These are phyloP conservation scores for Cenopis cana DNA, from an alignment of 2,888 invertebrate genomes.

Conservation along the genomic window DNA sequence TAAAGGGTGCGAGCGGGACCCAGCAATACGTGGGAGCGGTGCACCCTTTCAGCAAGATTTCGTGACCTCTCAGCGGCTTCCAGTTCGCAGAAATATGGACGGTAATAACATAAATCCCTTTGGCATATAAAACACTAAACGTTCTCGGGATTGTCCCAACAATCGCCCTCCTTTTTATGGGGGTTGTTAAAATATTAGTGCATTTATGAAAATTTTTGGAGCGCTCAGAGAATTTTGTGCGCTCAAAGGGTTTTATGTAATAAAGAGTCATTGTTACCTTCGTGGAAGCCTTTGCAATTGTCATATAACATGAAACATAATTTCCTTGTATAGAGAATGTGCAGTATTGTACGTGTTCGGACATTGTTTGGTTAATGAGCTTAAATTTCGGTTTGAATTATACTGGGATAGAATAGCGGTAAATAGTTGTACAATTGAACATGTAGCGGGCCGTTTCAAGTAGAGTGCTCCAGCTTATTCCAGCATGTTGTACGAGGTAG, in stretches of 20 bases:
- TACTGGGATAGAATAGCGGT: not conserved
- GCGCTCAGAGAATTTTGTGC: slow-evolving; percentile 51
- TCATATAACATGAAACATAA: not conserved
- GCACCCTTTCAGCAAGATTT: slow-evolving; percentile 74
- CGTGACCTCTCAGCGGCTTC: slow-evolving; percentile 84
- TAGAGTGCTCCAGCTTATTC: too few species aligned
- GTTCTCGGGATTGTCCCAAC: slow-evolving; percentile 77
- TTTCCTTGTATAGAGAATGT: slow-evolving; percentile 11
- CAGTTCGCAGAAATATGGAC: slow-evolving; percentile 84
- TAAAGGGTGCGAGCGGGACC: slow-evolving; percentile 71
- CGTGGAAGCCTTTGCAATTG: slow-evolving; percentile 7
- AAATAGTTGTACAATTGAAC: not conserved
- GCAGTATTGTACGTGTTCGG: slow-evolving; percentile 1
- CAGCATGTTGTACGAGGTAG: too few species aligned
- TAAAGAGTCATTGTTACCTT: slow-evolving; percentile 26
- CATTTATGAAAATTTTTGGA: slow-evolving; percentile 67
- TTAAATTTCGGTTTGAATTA: slow-evolving; percentile 12
- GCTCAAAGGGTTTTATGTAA: slow-evolving; percentile 21
- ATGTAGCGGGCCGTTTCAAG: not conserved
- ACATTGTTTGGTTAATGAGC: slow-evolving; percentile 24
- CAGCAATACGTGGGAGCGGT: slow-evolving; percentile 60
- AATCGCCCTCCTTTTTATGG: slow-evolving; percentile 67
- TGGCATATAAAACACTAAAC: slow-evolving; percentile 86
- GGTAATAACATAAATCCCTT: slow-evolving; percentile 85
- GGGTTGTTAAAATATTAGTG: slow-evolving; percentile 63